phyloP scores from a whole-genome alignment of 2,888 invertebrate species.

The Leucophenga maculata region DNA sequence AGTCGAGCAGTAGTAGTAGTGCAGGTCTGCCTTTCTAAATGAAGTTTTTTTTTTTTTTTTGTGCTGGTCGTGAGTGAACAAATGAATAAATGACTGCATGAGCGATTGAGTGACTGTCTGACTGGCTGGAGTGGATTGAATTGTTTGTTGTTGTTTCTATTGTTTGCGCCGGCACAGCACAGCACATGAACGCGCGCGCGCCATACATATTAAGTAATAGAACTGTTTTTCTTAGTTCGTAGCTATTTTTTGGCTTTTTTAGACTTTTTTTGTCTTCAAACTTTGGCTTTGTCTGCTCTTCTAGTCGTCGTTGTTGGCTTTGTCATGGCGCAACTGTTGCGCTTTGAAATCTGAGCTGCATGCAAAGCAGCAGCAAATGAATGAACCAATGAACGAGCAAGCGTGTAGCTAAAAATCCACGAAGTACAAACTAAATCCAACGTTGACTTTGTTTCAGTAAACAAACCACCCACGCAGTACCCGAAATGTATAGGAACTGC shows the following conservation, averaged over 20 bases:
- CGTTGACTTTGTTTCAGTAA: background rate
- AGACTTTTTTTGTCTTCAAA: background rate
- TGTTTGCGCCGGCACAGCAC: background rate
- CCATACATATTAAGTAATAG: slow-evolving; percentile 62
- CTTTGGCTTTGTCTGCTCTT: too few relatives aligned
- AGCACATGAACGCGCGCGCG: too few relatives aligned
- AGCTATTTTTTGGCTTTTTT: background rate
- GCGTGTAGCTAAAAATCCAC: too few relatives aligned
- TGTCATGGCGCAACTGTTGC: slow-evolving; percentile 3
- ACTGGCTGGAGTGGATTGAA: too few relatives aligned
- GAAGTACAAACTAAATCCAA: background rate
- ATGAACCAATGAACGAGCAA: too few relatives aligned
- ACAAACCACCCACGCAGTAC: slow-evolving; percentile 15
- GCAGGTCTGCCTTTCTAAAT: slow-evolving; percentile 12
- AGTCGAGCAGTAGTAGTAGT: too few relatives aligned
- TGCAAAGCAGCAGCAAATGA: background rate
- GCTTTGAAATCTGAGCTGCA: slow-evolving; percentile 8
- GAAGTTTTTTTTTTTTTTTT: slow-evolving; percentile 14
- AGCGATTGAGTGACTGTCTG: slow-evolving; percentile 29
- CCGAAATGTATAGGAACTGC: too few relatives aligned
- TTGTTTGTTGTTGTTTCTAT: too few relatives aligned
- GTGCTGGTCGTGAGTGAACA: slow-evolving; percentile 45
- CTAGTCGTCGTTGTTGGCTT: too few relatives aligned
- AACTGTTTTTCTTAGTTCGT: slow-evolving; percentile 42
- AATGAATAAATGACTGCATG: slow-evolving; percentile 25